Conservation (phyloP, 1,140 invertebrate genomes). For the Pararge aegeria region DNA sequence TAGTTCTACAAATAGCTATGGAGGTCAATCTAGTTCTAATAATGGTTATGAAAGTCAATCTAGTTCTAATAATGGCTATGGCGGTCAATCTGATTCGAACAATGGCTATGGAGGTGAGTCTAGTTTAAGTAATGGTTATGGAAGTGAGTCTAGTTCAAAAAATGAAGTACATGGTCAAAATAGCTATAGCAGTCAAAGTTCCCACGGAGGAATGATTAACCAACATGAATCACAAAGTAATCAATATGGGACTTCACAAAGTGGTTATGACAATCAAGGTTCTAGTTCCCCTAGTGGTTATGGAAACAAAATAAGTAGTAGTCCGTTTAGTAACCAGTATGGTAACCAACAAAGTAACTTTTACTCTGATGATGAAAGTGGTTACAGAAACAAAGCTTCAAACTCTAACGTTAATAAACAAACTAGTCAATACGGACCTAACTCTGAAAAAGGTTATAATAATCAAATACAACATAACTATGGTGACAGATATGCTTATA, state of each 20-base stretch:
- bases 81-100: neutral
- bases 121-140: conserved; percentile 4
- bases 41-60: conserved; percentile 11
- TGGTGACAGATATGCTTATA: conserved; percentile 12
- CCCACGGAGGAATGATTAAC: neutral
- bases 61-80: conserved; percentile 6
- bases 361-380: neutral
- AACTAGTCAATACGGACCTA: conserved; percentile 1
- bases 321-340: conserved; percentile 11
- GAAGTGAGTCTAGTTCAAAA: conserved; percentile 5
- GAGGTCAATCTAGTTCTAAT: conserved; percentile 9
- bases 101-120: conserved; percentile 3
- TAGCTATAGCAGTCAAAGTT: conserved; percentile 9
- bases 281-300: conserved; percentile 12
- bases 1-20: conserved; percentile 14
- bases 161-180: neutral
- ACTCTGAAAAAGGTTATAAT: neutral
- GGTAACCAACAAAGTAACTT: conserved; percentile 1
- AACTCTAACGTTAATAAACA: neutral
- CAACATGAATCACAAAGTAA: conserved; percentile 6
- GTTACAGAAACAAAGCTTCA: conserved; percentile 10
- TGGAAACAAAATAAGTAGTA: conserved; percentile 1
- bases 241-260: conserved; percentile 25
- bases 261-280: conserved; percentile 25
- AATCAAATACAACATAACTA: neutral